Evolutionary conservation across 1,140 invertebrate species (phyloP).

Genomic region (Rhynchophorus ferrugineus): DNA sequence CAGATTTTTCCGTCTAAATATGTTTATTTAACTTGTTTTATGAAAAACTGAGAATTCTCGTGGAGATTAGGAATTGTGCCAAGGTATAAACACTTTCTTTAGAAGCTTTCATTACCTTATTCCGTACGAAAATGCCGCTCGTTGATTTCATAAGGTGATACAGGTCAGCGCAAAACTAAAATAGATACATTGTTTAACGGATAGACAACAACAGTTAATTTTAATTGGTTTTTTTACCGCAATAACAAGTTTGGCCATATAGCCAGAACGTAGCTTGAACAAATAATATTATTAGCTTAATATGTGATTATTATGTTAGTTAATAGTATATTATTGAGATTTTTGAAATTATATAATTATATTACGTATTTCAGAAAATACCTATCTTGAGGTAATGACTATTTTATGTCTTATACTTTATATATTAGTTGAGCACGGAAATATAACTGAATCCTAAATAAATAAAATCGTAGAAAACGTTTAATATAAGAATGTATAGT

Average conservation of each 20-base stretch:
- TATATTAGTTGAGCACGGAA: too few species aligned
- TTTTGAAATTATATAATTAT: too few species aligned
- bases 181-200: too few species aligned
- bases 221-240: background rate
- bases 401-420: too few species aligned
- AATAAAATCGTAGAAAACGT: too few species aligned
- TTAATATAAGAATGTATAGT: too few species aligned
- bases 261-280: background rate
- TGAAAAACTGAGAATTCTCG: conserved; percentile 34
- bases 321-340: too few species aligned
- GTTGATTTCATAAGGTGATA: conserved; percentile 48
- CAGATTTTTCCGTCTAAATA: too few species aligned
- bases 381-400: too few species aligned
- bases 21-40: too few species aligned
- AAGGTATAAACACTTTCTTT: conserved; percentile 25
- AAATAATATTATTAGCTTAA: background rate
- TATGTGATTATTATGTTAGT: background rate
- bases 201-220: conserved; percentile 5
- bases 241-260: background rate
- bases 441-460: too few species aligned
- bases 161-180: conserved; percentile 61
- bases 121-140: conserved; percentile 28
- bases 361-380: too few species aligned
- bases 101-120: conserved; percentile 27
- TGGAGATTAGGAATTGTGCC: conserved; percentile 28